These are phyloP conservation scores for Brassicogethes aeneus DNA, from an alignment of 2,888 invertebrate genomes.

Conservation along the genomic window DNA sequence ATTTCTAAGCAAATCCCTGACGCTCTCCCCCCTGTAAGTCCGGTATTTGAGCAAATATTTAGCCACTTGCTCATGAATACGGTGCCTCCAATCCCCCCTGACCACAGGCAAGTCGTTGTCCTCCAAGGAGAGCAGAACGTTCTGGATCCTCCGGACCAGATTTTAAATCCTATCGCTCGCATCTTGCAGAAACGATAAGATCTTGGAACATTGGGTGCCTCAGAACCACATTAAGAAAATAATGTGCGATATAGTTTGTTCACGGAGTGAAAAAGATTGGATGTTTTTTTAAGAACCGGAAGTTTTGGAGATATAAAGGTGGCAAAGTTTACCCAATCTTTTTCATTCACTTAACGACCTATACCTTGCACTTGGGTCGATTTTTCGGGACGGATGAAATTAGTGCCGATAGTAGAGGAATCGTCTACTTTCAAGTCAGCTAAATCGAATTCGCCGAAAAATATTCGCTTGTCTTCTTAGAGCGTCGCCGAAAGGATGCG, in stretches of 20 bases:
- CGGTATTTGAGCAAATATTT: conserved; percentile 85
- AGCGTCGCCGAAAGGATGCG: conserved; percentile 89
- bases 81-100: conserved; percentile 75
- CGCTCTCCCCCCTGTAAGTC: conserved; percentile 81
- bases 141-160: too few relatives aligned
- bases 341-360: too few relatives aligned
- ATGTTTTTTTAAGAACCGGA: too few relatives aligned
- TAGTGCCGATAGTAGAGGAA: conserved; percentile 72
- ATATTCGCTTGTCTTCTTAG: conserved; percentile 86
- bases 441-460: too few relatives aligned
- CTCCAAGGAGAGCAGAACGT: conserved; percentile 66
- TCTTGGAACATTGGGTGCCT: conserved; percentile 85
- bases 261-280: too few relatives aligned
- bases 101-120: conserved; percentile 57
- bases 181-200: conserved; percentile 88
- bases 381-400: conserved; percentile 59
- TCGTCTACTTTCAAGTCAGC: too few relatives aligned
- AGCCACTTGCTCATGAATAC: conserved; percentile 76
- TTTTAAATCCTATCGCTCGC: conserved; percentile 96
- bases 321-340: too few relatives aligned
- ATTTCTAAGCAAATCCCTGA: conserved; percentile 87
- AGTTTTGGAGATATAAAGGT: too few relatives aligned
- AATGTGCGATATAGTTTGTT: too few relatives aligned
- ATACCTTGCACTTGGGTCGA: conserved; percentile 71
- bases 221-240: too few relatives aligned